phyloP scores from a whole-genome alignment of 2,888 invertebrate genomes.

The Dryobota labecula region DNA sequence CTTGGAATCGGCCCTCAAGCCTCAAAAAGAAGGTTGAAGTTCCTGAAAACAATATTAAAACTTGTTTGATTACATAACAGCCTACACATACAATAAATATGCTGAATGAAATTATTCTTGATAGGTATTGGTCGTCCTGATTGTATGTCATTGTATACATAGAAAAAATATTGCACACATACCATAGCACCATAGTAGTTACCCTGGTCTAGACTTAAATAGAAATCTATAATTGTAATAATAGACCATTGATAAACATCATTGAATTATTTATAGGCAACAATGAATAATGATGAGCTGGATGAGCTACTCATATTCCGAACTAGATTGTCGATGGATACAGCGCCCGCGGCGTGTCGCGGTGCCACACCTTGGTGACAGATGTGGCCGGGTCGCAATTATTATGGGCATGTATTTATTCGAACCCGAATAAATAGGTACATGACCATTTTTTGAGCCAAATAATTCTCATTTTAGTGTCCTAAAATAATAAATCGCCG shows the following conservation, averaged over 20 bases:
- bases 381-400: background rate
- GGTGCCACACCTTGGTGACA: background rate
- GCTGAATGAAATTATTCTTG: slow-evolving; percentile 8
- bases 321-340: background rate
- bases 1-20: slow-evolving; percentile 1
- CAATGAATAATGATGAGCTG: slow-evolving; percentile 7
- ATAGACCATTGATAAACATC: slow-evolving; percentile 15
- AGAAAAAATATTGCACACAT: background rate
- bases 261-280: slow-evolving; percentile 6
- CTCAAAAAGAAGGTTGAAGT: slow-evolving; percentile 9
- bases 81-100: background rate
- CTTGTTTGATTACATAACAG: slow-evolving; percentile 22
- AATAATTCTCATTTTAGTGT: background rate
- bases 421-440: too few species aligned
- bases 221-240: background rate
- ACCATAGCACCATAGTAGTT: background rate
- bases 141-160: background rate
- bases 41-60: slow-evolving; percentile 1
- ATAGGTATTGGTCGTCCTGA: background rate
- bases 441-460: background rate
- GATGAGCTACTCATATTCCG: background rate
- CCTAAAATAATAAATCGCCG: background rate
- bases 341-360: too few species aligned
- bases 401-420: background rate
- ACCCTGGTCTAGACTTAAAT: background rate